These are phyloP conservation scores for Tethya wilhelma DNA, from an alignment of 37 sponge, comb jelly and placozoan genomes.

Conservation along the genomic window DNA sequence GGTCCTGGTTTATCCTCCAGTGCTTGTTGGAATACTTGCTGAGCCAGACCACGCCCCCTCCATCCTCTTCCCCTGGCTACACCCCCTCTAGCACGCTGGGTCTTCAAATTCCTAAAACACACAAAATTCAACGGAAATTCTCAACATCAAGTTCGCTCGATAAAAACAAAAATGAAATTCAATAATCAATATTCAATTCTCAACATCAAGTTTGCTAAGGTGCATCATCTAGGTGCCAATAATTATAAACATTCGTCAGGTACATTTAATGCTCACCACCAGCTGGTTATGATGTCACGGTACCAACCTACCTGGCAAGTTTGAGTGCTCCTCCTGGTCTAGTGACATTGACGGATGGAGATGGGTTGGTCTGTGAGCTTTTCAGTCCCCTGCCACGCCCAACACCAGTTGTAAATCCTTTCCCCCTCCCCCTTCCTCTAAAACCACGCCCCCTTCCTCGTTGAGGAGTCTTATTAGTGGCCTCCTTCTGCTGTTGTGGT, in stretches of 20 bases:
- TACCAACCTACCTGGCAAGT: neutral
- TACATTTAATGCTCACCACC: neutral
- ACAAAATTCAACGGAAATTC: too few relatives aligned
- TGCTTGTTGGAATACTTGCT: neutral
- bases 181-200: too few relatives aligned
- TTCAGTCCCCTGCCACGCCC: constrained; percentile 12
- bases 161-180: too few relatives aligned
- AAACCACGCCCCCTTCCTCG: neutral
- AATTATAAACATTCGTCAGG: too few relatives aligned
- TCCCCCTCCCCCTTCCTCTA: constrained; percentile 25
- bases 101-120: too few relatives aligned
- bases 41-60: neutral
- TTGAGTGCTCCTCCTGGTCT: neutral
- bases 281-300: neutral
- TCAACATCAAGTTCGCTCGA: too few relatives aligned
- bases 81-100: neutral
- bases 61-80: neutral
- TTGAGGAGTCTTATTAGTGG: neutral
- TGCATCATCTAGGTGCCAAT: too few relatives aligned
- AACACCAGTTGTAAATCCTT: neutral
- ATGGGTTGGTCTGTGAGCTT: too few relatives aligned
- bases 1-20: neutral
- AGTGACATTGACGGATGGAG: too few relatives aligned
- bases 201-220: too few relatives aligned
- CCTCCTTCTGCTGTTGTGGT: neutral